Evolutionary conservation across 92 coral and sea anemone genomes (phyloP).

Genomic region (Actinernus sp.): DNA sequence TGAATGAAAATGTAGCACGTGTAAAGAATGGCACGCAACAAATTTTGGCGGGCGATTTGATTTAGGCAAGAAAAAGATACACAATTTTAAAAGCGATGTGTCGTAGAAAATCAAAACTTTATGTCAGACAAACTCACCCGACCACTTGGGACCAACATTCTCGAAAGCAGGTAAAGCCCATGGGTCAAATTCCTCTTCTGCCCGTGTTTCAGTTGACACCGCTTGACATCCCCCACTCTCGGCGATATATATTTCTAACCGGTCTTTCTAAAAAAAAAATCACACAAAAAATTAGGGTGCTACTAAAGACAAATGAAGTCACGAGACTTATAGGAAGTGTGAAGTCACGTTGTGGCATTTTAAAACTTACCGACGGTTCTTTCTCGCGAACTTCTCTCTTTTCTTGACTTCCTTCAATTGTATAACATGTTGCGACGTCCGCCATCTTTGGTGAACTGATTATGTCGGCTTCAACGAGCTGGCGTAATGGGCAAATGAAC

Average conservation of each 20-base stretch:
- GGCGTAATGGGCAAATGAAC: slow-evolving; percentile 13
- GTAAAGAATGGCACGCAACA: slow-evolving; percentile 56
- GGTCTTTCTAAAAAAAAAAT: too few relatives aligned
- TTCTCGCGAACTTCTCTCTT: not conserved
- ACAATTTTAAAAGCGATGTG: not conserved
- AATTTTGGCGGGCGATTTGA: slow-evolving; percentile 20
- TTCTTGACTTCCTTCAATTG: slow-evolving; percentile 27
- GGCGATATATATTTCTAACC: too few relatives aligned
- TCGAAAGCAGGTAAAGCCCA: slow-evolving; percentile 97
- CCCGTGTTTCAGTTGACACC: slow-evolving; percentile 18
- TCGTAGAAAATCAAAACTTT: not conserved
- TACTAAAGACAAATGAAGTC: too few relatives aligned
- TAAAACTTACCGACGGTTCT: slow-evolving; percentile 11
- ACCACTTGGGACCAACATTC: slow-evolving; percentile 88
- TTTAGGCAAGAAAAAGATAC: not conserved
- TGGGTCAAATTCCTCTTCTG: slow-evolving; percentile 79
- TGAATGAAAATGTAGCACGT: slow-evolving; percentile 14
- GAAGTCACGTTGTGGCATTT: too few relatives aligned
- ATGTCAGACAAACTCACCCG: slow-evolving; percentile 48
- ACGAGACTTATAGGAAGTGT: too few relatives aligned
- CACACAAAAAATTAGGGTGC: too few relatives aligned
- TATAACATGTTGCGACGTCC: not conserved
- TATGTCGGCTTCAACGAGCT: not conserved
- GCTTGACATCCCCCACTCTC: too few relatives aligned
- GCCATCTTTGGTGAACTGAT: slow-evolving; percentile 37